Evolutionary conservation across 2,113 vertebrate species (phyloP).

Genomic region (Gasterosteus nipponicus): DNA sequence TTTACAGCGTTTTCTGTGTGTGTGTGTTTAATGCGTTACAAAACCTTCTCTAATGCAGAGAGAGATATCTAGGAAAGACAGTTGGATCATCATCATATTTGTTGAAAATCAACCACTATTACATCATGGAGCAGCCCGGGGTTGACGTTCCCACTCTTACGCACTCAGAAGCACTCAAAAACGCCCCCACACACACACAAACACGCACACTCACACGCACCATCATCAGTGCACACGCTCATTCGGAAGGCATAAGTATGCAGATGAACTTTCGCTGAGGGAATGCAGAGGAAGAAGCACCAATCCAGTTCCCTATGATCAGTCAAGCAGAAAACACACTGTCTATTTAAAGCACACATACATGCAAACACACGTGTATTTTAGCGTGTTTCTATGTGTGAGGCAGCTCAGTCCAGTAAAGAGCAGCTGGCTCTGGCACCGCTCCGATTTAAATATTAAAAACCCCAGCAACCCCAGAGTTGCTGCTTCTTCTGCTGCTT

Average conservation of each 20-base stretch:
- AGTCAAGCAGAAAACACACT: constrained; percentile 59
- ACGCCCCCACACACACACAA: constrained; percentile 31
- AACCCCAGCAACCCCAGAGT: constrained; percentile 30
- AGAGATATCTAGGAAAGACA: constrained; percentile 14
- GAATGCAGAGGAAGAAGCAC: constrained; percentile 52
- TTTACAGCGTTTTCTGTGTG: not conserved
- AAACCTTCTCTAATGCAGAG: not conserved
- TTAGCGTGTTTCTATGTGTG: not conserved
- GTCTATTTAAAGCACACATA: constrained; percentile 51
- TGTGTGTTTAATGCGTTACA: constrained; percentile 9
- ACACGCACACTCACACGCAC: constrained; percentile 32
- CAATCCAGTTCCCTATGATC: constrained; percentile 63
- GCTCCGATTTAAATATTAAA: constrained; percentile 52
- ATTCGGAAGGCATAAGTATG: constrained; percentile 41
- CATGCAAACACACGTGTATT: not conserved
- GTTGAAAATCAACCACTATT: constrained; percentile 25
- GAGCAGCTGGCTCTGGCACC: constrained; percentile 9
- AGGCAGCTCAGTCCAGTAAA: constrained; percentile 43
- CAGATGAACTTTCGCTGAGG: constrained; percentile 53
- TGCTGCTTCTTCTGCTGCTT: constrained; percentile 21
- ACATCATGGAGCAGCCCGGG: constrained; percentile 12
- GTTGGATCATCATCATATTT: constrained; percentile 14
- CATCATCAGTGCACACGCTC: constrained; percentile 24
- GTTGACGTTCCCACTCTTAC: constrained; percentile 25
- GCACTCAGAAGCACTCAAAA: not conserved